Evolutionary conservation across 2,888 invertebrate genomes (phyloP).

Genomic region (Scrobipalpa costella): DNA sequence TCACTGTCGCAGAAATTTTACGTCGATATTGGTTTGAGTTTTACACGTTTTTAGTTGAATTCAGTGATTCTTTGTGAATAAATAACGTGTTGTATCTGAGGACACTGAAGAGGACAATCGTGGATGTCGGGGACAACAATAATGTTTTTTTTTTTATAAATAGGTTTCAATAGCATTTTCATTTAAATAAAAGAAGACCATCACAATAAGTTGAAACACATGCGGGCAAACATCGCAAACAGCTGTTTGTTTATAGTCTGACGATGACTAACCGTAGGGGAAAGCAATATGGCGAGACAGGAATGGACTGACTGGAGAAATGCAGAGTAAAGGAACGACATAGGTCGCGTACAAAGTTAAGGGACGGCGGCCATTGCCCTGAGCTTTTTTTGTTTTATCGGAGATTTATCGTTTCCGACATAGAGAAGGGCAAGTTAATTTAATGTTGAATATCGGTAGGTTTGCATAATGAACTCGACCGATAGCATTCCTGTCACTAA

Average conservation of each 20-base stretch:
- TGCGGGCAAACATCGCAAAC: too few relatives aligned
- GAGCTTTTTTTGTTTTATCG: conserved; percentile 48
- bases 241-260: conserved; percentile 7
- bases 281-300: conserved; percentile 23
- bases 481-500: neutral
- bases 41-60: too few relatives aligned
- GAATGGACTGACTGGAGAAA: conserved; percentile 25
- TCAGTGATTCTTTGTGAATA: too few relatives aligned
- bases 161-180: too few relatives aligned
- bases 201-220: too few relatives aligned
- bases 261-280: neutral
- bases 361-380: conserved; percentile 63
- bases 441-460: conserved; percentile 15
- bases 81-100: too few relatives aligned
- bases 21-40: too few relatives aligned
- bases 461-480: neutral
- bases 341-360: conserved; percentile 45
- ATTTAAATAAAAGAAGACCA: too few relatives aligned
- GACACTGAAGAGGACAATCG: too few relatives aligned
- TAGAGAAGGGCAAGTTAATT: conserved; percentile 15
- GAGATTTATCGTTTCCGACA: conserved; percentile 42
- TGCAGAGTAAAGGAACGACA: conserved; percentile 36
- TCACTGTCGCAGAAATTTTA: too few relatives aligned
- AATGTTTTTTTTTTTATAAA: too few relatives aligned
- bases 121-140: too few relatives aligned